These are phyloP conservation scores for Pandemis cinnamomeana DNA, from an alignment of 2,888 invertebrate genomes.

Conservation along the genomic window DNA sequence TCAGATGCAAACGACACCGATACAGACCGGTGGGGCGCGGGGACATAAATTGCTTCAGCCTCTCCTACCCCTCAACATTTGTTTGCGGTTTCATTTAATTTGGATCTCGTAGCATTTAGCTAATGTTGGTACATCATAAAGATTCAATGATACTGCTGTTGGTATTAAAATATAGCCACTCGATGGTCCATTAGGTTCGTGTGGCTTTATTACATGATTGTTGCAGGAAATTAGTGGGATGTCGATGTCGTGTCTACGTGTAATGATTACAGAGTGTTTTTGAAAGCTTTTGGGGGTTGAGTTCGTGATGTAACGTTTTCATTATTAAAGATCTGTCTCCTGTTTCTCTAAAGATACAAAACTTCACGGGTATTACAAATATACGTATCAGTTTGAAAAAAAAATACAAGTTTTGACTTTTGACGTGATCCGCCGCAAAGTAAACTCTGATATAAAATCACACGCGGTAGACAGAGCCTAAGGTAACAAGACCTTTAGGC, in stretches of 20 bases:
- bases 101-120: conserved; percentile 40
- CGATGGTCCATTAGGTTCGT: conserved; percentile 26
- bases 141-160: conserved; percentile 54
- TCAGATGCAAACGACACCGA: conserved; percentile 83
- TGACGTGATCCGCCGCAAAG: no score
- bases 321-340: not conserved
- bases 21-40: conserved; percentile 67
- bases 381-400: no score
- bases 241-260: conserved; percentile 13
- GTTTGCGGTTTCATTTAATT: conserved; percentile 74
- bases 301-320: not conserved
- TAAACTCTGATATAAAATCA: no score
- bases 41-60: conserved; percentile 69
- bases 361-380: no score
- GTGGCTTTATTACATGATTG: conserved; percentile 18
- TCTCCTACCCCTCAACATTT: conserved; percentile 64
- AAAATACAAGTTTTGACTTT: no score
- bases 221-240: conserved; percentile 2
- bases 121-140: conserved; percentile 55
- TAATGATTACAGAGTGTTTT: conserved; percentile 9
- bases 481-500: no score
- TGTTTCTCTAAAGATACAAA: no score
- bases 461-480: no score
- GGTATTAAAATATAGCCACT: conserved; percentile 50
- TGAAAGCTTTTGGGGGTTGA: not conserved